These are phyloP conservation scores for Lochmaea crataegi DNA, from an alignment of 2,888 invertebrate genomes.

Conservation along the genomic window DNA sequence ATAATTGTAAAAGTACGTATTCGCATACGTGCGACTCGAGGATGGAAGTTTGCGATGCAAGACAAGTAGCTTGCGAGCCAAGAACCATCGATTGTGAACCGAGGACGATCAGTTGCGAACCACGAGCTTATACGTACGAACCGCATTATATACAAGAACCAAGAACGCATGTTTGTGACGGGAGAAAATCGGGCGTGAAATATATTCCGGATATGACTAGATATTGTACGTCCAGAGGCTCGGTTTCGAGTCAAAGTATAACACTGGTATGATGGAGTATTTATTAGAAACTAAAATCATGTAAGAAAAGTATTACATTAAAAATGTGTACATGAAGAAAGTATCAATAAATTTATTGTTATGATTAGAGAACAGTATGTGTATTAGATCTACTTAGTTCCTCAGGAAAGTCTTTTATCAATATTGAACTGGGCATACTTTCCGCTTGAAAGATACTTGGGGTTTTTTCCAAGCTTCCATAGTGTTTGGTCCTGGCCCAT, in stretches of 20 bases:
- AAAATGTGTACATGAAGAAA: too few species aligned
- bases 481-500: too few species aligned
- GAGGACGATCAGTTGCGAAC: neutral
- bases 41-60: neutral
- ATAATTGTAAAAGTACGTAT: neutral
- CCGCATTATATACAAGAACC: neutral
- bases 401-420: too few species aligned
- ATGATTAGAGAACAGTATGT: too few species aligned
- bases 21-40: neutral
- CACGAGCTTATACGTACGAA: neutral
- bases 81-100: neutral
- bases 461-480: too few species aligned
- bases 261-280: neutral
- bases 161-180: neutral
- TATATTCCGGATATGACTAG: neutral
- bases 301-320: too few species aligned
- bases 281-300: neutral
- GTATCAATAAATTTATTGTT: too few species aligned
- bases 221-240: neutral
- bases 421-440: too few species aligned
- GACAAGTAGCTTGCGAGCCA: neutral
- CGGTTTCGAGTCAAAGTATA: neutral
- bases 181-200: neutral
- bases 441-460: too few species aligned
- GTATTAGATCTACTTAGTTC: too few species aligned